Base-by-base conservation (phyloP, 1,140 invertebrate species). In the Catajapyx aquilonaris region DNA sequence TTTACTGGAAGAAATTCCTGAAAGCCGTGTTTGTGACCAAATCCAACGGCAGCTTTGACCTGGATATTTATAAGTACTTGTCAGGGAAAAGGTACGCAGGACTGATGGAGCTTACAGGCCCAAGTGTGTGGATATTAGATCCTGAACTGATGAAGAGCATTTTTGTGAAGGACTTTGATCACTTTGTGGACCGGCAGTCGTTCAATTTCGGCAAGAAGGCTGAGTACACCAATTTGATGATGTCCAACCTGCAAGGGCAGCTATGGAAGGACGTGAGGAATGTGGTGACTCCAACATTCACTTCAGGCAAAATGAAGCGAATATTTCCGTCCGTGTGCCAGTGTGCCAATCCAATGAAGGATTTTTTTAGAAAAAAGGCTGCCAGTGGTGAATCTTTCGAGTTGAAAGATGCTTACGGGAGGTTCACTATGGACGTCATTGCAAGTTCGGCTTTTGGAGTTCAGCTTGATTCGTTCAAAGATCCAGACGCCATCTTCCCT, bases 151-250 rank as follows among this genome's bases (percentile, higher is more conserved):
- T 45, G 2, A 43, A 43, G 34, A 15, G 25, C 23, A 41, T 47
- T 18, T 18, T 22, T 2, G 40, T 47, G 1, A 45, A 45, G 34
- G 45, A 47, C 21, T 47, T 47, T 41, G 38, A 47, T 19, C 31
- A 42, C 22, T 47, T 47, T 39, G 31, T 35, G 1, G 34, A 45
- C 17, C 18, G 41, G 25, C 16, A n/a, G n/a, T n/a, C n/a, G 7
- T 18, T 42, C 9, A 1, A 10, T 7, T 23, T 34, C 1, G 11
- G 7, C 7, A 13, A 31, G 22, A n/a, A 17, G 4, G 39, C 38
- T 21, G n/a, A 32, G 2, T 10, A 13, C n/a, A 36, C 41, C 13
- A 11, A 5, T 5, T 35, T 34, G 13, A 43, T 45, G 38, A 11
- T 45, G 0, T 31, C 35, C 9, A 28, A 2, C n/a, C 28, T 18